A percentile compares a stretch with the other conserved stretches of the same genome.
Evolutionary conservation across 1,140 invertebrate species (phyloP).

Genomic region (Orchesella cincta): DNA sequence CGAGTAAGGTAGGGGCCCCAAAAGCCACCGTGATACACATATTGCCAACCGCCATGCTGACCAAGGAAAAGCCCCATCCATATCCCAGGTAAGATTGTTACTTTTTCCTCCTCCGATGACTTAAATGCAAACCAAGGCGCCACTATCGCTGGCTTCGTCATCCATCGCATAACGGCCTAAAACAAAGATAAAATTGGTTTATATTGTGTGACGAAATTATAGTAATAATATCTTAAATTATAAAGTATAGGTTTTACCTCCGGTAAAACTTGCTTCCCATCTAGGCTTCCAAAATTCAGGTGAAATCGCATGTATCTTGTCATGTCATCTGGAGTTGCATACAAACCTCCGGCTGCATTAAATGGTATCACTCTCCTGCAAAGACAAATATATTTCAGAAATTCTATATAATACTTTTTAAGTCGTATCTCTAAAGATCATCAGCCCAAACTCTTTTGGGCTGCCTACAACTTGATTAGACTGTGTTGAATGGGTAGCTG

Average conservation of each 20-base stretch:
- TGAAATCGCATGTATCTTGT: constrained; percentile 36
- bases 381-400: neutral
- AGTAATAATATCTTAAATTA: neutral
- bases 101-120: neutral
- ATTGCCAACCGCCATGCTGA: constrained; percentile 16
- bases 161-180: neutral
- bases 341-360: constrained; percentile 31
- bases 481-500: neutral
- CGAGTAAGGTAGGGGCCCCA: neutral
- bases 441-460: neutral
- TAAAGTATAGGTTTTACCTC: constrained; percentile 25
- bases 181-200: neutral
- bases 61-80: constrained; percentile 13
- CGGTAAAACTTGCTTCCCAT: constrained; percentile 37
- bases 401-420: neutral
- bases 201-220: neutral
- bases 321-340: constrained; percentile 35
- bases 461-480: neutral
- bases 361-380: constrained; percentile 14
- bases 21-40: constrained; percentile 7
- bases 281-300: constrained; percentile 33
- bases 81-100: neutral
- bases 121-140: neutral
- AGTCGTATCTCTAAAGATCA: too few relatives aligned
- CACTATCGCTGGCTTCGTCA: neutral